Evolutionary conservation across 2,888 invertebrate genomes (phyloP).

Genomic region (Melinaea marsaeus): DNA sequence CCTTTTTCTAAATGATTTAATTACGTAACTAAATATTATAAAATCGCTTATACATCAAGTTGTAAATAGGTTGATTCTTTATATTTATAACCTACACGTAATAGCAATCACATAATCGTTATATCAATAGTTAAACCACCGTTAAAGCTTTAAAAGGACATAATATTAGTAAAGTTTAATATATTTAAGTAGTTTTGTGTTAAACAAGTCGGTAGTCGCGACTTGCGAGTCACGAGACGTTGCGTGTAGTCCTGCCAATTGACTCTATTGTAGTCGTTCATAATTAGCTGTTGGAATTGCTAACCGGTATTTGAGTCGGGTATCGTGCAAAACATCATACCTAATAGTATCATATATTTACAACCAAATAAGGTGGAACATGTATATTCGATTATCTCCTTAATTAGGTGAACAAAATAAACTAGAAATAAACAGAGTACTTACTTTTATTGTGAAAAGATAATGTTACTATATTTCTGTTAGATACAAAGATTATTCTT

Average conservation of each 20-base stretch:
- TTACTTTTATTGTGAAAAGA: too few species aligned
- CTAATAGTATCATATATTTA: constrained; percentile 26
- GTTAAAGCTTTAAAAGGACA: constrained; percentile 29
- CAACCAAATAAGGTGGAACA: neutral
- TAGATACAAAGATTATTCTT: too few species aligned
- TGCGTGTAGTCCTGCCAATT: constrained; percentile 70
- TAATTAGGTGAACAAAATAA: too few species aligned
- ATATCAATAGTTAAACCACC: constrained; percentile 15
- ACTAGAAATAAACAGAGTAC: too few species aligned
- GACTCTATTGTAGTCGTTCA: constrained; percentile 49
- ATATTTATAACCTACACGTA: too few species aligned
- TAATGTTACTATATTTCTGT: too few species aligned
- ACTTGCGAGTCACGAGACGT: constrained; percentile 53
- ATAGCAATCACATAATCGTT: too few species aligned
- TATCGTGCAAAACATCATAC: constrained; percentile 28
- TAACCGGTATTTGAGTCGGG: constrained; percentile 29
- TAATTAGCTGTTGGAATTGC: constrained; percentile 56
- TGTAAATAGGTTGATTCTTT: too few species aligned
- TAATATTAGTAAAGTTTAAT: constrained; percentile 43
- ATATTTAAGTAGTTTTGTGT: constrained; percentile 50
- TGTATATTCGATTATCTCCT: too few species aligned
- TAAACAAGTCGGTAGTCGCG: constrained; percentile 38
- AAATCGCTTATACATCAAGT: too few species aligned
- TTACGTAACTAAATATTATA: too few species aligned
- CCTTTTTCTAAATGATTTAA: too few species aligned